A percentile compares a stretch with the other conserved stretches of the same genome.
These are phyloP conservation scores for Zootermopsis nevadensis DNA, from an alignment of 2,888 invertebrate species.

Conservation along the genomic window DNA sequence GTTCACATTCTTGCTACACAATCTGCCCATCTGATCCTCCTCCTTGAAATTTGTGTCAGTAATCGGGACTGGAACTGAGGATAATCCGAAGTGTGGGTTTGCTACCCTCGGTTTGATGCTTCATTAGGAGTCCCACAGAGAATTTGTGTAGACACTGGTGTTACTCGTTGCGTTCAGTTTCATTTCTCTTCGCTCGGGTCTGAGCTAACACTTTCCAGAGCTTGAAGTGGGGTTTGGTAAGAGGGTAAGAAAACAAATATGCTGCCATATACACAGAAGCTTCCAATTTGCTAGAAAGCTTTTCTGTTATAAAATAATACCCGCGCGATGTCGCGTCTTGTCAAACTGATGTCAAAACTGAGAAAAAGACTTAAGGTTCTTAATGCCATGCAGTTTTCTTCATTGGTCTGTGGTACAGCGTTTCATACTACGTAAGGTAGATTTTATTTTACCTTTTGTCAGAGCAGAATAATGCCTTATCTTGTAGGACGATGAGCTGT, in stretches of 20 bases:
- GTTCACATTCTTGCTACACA: too few species aligned
- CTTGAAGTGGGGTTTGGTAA: not conserved
- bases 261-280: not conserved
- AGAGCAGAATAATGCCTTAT: too few species aligned
- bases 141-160: not conserved
- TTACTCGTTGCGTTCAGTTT: not conserved
- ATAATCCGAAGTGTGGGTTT: too few species aligned
- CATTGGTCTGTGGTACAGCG: not conserved
- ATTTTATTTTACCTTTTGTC: too few species aligned
- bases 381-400: not conserved
- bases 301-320: constrained; percentile 15
- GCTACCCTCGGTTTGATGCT: too few species aligned
- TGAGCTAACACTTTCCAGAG: not conserved
- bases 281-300: constrained; percentile 30
- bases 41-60: too few species aligned
- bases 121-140: too few species aligned
- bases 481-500: too few species aligned
- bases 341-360: not conserved
- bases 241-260: not conserved
- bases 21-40: too few species aligned
- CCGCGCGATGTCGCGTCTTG: not conserved
- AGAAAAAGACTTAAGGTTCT: not conserved
- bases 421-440: not conserved
- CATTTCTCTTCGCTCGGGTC: not conserved
- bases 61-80: too few species aligned